These are phyloP conservation scores for Meganola albula DNA, from an alignment of 2,888 invertebrate genomes.

Conservation along the genomic window DNA sequence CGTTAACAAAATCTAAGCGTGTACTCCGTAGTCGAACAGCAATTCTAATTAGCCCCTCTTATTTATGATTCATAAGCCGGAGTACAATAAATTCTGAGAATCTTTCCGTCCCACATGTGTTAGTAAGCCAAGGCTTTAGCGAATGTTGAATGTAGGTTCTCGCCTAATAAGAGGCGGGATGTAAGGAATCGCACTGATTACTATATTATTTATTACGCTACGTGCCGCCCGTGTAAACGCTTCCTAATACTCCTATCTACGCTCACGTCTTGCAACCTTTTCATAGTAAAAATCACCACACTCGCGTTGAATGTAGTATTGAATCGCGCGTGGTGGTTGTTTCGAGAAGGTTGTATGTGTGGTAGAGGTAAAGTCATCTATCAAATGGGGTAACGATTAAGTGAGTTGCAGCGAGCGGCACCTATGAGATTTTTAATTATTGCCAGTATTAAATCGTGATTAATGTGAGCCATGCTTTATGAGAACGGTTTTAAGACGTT, in stretches of 20 bases:
- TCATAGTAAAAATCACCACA: slow-evolving; percentile 25
- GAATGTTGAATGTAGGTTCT: slow-evolving; percentile 75
- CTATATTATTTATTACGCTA: slow-evolving; percentile 77
- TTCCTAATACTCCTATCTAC: slow-evolving; percentile 69
- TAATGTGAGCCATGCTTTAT: slow-evolving; percentile 48
- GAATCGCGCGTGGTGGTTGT: slow-evolving; percentile 14
- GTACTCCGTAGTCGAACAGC: slow-evolving; percentile 43
- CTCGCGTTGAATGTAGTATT: slow-evolving; percentile 5
- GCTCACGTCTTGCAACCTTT: slow-evolving; percentile 53
- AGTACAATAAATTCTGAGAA: slow-evolving; percentile 74
- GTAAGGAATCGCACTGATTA: slow-evolving; percentile 77
- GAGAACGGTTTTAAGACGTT: slow-evolving; percentile 31
- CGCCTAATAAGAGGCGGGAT: slow-evolving; percentile 75
- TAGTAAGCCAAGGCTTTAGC: slow-evolving; percentile 71
- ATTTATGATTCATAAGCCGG: slow-evolving; percentile 77
- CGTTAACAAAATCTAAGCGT: slow-evolving; percentile 43
- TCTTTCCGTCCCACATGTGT: slow-evolving; percentile 76
- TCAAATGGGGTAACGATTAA: slow-evolving; percentile 69
- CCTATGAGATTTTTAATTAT: slow-evolving; percentile 70
- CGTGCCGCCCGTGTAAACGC: slow-evolving; percentile 76
- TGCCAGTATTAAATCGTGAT: slow-evolving; percentile 58
- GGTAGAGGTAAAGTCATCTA: slow-evolving; percentile 50
- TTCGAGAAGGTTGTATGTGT: slow-evolving; percentile 47
- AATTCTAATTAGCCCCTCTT: slow-evolving; percentile 73
- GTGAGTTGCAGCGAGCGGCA: slow-evolving; percentile 55